Conservation (phyloP, 2,113 vertebrate species). For the Harpagus bidentatus region DNA sequence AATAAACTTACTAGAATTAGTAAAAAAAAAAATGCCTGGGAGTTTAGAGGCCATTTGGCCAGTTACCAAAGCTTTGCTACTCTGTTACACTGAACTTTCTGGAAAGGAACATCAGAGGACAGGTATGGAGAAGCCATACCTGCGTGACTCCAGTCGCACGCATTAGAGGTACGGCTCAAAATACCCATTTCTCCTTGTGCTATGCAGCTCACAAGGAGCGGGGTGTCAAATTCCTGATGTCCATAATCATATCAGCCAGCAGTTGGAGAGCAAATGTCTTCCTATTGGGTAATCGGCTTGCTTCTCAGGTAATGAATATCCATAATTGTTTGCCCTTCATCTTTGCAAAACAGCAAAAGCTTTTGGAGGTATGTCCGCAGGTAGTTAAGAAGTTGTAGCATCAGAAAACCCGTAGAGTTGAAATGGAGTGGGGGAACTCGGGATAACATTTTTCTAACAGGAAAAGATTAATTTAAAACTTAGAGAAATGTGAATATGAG, state of each 20-base stretch:
- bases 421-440: neutral
- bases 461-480: neutral
- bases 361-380: neutral
- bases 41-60: neutral
- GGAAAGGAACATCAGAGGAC: neutral
- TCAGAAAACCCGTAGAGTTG: neutral
- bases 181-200: neutral
- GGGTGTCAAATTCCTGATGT: neutral
- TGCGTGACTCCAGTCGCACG: fast-evolving
- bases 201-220: neutral
- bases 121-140: fast-evolving
- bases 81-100: neutral
- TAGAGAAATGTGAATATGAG: neutral
- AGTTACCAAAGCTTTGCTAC: neutral
- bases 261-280: neutral
- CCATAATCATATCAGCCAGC: fast-evolving
- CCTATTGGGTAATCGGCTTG: neutral
- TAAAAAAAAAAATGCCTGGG: neutral
- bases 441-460: neutral
- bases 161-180: neutral
- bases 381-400: neutral
- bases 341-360: neutral
- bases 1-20: neutral
- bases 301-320: neutral
- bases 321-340: neutral